Evolutionary conservation across 2,797 vertebrate species (phyloP), one percentile per base, ranked within the genome.

Genomic region (Parotocinclus haroldoi): DNA sequence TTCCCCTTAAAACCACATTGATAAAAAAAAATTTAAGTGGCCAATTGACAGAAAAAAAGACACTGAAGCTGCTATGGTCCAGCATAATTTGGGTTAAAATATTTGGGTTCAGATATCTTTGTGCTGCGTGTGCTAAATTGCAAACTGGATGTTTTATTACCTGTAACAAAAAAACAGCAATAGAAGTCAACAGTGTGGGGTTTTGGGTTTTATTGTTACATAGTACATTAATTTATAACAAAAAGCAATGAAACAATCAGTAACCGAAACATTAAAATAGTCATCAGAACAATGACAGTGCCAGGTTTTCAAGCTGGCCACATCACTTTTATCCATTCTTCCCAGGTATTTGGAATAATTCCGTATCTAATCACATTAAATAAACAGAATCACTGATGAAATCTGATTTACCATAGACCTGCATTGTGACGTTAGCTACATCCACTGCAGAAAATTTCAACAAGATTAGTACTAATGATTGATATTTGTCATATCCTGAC

Each of bases 141-240:
- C 74, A 69, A 73, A n/a, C 27, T 80, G 55, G 19, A 36, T 69
- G 76, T 77, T 65, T 71, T 54, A 63, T 70, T 62, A 71, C 64
- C 60, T 84, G 84, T 86, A 27, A 27, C 5, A 5, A 27, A 27
- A 5, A 27, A 27, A 27, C 2, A 27, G 27, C 27, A 27, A n/a
- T n/a, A n/a, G n/a, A n/a, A n/a, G n/a, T n/a, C n/a, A n/a, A 61
- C 63, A 76, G 74, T 44, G 42, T 60, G 44, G 27, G 72, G 54
- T 39, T 85, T 82, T 82, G 75, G 39, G 50, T 44, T 62, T 84
- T 85, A 73, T 72, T 67, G 50, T 17, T 60, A 7, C 18, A 17
- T 11, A 7, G 45, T 17, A 10, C 58, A 27, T 58, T 67, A 58
- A 66, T 70, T 58, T 37, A 10, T 69, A 74, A 74, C 63, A 14